A percentile compares a stretch with the other conserved stretches of the same genome.
These are phyloP conservation scores for Andinoacara biseriatus DNA, from an alignment of 2,113 vertebrate species.

Conservation along the genomic window DNA sequence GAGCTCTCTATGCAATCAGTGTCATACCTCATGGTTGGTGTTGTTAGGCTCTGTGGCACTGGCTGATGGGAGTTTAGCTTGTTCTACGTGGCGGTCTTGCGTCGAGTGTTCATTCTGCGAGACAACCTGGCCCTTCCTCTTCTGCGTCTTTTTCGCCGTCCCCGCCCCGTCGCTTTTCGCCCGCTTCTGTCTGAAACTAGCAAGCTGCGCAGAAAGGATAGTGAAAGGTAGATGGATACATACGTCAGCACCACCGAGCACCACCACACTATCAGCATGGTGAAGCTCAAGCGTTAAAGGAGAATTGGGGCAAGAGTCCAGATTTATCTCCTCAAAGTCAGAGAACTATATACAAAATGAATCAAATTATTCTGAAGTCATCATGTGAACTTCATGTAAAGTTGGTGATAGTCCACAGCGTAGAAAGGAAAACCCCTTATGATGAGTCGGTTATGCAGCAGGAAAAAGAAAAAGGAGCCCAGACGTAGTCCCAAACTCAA, in stretches of 20 bases:
- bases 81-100: constrained; percentile 71
- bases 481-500: constrained; percentile 48
- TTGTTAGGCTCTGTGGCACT: constrained; percentile 24
- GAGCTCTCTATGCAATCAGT: neutral
- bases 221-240: constrained; percentile 77
- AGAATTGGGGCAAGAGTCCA: constrained; percentile 28
- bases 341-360: neutral
- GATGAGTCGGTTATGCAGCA: constrained; percentile 41
- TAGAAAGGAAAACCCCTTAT: constrained; percentile 10
- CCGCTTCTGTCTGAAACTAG: constrained; percentile 80
- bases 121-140: constrained; percentile 80
- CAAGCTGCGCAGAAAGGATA: constrained; percentile 83
- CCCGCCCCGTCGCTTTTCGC: constrained; percentile 76
- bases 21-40: constrained; percentile 62
- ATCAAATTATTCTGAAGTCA: neutral
- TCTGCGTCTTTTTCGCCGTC: constrained; percentile 81
- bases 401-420: constrained; percentile 5
- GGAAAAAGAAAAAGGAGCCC: constrained; percentile 17
- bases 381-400: neutral
- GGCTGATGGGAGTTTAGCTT: neutral
- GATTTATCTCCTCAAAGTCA: constrained; percentile 5
- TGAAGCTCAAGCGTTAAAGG: constrained; percentile 27
- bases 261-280: constrained; percentile 79
- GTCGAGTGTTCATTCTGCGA: constrained; percentile 67
- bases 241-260: constrained; percentile 78